Base-by-base conservation (phyloP, 2,113 vertebrate genomes). In the Hippocampus mohnikei region DNA sequence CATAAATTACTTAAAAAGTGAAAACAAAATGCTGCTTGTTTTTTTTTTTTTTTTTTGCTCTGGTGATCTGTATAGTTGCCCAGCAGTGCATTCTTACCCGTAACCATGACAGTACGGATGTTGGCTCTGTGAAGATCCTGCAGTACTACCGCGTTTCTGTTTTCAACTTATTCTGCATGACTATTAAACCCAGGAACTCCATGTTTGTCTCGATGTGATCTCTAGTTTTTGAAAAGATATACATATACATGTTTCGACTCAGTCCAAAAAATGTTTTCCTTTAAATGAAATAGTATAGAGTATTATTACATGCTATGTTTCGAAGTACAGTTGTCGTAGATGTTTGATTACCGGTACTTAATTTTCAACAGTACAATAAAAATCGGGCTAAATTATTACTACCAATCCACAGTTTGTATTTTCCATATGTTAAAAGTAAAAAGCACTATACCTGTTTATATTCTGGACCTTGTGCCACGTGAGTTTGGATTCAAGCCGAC, bases 151-250 rank as follows among this genome's bases (percentile, higher is more conserved):
- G 93, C 10, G 96, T 97, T 92, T 99, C 96, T 76, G 91, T 82
- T 85, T 99, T 99, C 76, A 98, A 91, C 75, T 99, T 98, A 90
- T 98, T 99, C 89, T 99, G 97, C 96, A 99, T 98, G 89, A 99
- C 91, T 82, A 99, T 95, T 76, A 99, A 90, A 76, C 97, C 97
- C 89, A 99, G 88, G 87, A 99, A 98, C 74, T 96, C 94, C 96
- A 99, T 95, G 91, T 95, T 97, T 80, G 88, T 90, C 91, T 99
- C 96, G 67, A 99, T 94, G 84, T 92, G 90, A 90, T 97, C 96
- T 91, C 97, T 98, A 63, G 23, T 63, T 53, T 13, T 64, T 69
- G 72, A 11, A 61, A 16, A 41, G 8, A 81, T 16, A 21, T 8
- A 63, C 44, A 18, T 15, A 1, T 37, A 37, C 25, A 25, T 1